Conservation (phyloP, 1,140 invertebrate genomes). For the Tyrophagus putrescentiae region DNA sequence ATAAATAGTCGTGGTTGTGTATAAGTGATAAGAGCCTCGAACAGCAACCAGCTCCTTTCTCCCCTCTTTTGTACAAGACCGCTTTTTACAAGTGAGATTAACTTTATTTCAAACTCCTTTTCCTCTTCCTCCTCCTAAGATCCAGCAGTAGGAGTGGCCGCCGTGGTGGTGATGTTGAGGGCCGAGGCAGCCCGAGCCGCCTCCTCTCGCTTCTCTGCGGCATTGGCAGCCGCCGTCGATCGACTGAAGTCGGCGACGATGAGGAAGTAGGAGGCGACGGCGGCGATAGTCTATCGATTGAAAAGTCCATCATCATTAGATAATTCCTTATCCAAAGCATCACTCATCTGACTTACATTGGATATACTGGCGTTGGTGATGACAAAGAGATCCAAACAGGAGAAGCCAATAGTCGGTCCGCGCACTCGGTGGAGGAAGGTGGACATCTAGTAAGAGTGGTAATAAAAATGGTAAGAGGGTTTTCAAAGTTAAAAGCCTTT, state of each 20-base stretch:
- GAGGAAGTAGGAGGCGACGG: slow-evolving; percentile 25
- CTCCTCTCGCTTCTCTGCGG: slow-evolving; percentile 14
- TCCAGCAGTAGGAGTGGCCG: no score
- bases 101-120: not conserved
- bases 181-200: slow-evolving; percentile 10
- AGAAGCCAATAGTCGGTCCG: slow-evolving; percentile 26
- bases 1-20: no score
- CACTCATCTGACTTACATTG: slow-evolving; percentile 21
- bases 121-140: no score
- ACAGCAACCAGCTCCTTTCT: no score
- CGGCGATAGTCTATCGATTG: slow-evolving; percentile 23
- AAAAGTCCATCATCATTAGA: not conserved
- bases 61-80: not conserved
- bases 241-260: slow-evolving; percentile 25
- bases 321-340: not conserved
- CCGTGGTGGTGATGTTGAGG: slow-evolving; percentile 1
- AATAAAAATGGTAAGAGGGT: not conserved
- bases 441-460: slow-evolving; percentile 20
- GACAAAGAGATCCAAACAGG: slow-evolving; percentile 25
- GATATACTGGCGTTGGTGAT: slow-evolving; percentile 24
- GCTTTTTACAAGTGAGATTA: not conserved
- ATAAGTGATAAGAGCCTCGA: no score
- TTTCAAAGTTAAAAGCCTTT: not conserved
- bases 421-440: slow-evolving; percentile 25
- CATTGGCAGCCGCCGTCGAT: slow-evolving; percentile 22